Base-by-base conservation (phyloP, 2,888 invertebrate species). In the Parascotia fuliginaria region DNA sequence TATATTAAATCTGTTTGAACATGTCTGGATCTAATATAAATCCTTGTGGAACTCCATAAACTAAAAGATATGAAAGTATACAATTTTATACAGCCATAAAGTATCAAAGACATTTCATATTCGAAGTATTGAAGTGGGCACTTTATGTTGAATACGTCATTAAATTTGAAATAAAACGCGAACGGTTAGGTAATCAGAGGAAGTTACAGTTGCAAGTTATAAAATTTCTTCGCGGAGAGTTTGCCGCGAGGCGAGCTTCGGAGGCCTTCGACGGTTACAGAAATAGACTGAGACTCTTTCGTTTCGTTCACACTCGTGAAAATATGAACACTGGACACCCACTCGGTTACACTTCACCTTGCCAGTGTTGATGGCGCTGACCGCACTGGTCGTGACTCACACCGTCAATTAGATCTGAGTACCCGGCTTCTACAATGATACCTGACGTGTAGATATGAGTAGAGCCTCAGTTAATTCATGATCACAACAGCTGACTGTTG, bases 331-430 rank as follows among this genome's bases (percentile, higher is more conserved):
- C 81, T 79, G 80, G 81, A 85, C 89, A 85, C 90, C 89, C 85
- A 89, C 89, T 79, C 84, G 65, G 77, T 85, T 86, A 87, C 83
- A 85, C 87, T 88, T 91, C 89, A 89, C 90, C 89, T 91, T 90
- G 89, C 77, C 65, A 65, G 69, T 67, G 75, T 79, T 89, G 89
- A 87, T 90, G 91, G 91, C 89, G 90, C 86, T 90, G 87, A 86
- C 83, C 86, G 82, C 72, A 54, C 55, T 55, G 60, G 55, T 60
- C 36, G 57, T 90, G 88, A 89, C 69, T 90, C 89, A 90, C 61
- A 66, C 55, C 50, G 60, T 72, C 68, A 63, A 63, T 61, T 36
- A 48, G 61, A 55, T 66, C 60, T 75, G 48, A 60, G 64, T 63
- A 57, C 61, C 65, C 59, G 61, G 59, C 66, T 64, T 56, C 60